Evolutionary conservation across 2,797 vertebrate genomes (phyloP).

Genomic region (Masticophis lateralis): DNA sequence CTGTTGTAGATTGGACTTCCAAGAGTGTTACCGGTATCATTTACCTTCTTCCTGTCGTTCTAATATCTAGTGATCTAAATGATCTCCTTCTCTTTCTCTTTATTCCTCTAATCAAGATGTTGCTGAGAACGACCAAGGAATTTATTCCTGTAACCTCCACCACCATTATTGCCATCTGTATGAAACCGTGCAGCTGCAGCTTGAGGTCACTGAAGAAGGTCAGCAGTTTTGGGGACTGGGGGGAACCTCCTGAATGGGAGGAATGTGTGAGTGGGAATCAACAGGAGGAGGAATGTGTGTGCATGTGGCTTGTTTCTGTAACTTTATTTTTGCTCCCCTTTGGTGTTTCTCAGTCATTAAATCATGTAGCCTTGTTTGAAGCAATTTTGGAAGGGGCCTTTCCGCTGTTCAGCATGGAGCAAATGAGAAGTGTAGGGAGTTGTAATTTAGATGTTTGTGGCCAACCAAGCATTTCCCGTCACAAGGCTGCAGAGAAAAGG

Average conservation of each 20-base stretch:
- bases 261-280: not conserved
- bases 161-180: slow-evolving; percentile 95
- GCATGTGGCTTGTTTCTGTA: no score
- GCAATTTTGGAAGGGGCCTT: not conserved
- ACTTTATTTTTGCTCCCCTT: not conserved
- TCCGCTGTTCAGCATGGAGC: slow-evolving; percentile 2
- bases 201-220: slow-evolving; percentile 85
- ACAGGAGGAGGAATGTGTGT: no score
- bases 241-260: not conserved
- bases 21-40: not conserved
- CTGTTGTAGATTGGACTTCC: not conserved
- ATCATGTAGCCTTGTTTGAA: not conserved
- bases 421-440: slow-evolving; percentile 4
- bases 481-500: slow-evolving; percentile 19
- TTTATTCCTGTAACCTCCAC: slow-evolving; percentile 93
- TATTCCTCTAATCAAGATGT: slow-evolving; percentile 72
- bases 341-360: not conserved
- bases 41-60: not conserved
- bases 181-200: slow-evolving; percentile 83
- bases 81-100: not conserved
- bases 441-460: slow-evolving; percentile 54
- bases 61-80: not conserved
- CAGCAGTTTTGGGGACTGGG: slow-evolving; percentile 8
- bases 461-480: slow-evolving; percentile 58
- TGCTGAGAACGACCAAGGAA: slow-evolving; percentile 79